Evolutionary conservation across 2,888 invertebrate genomes (phyloP), one percentile per base, ranked within the genome.

Genomic region (Drosophila pullipes): DNA sequence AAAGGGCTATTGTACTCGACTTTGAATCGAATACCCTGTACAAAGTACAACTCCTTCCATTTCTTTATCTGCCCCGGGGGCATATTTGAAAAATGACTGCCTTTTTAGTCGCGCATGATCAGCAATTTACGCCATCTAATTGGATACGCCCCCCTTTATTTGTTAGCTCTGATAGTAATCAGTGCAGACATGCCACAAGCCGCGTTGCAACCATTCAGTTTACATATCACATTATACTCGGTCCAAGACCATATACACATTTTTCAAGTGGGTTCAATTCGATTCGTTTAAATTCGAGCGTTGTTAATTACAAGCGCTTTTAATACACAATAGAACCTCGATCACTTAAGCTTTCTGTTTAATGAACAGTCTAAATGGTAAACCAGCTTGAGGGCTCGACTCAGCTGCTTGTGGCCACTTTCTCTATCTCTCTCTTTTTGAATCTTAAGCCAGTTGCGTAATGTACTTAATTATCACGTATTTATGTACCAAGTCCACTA

Each of bases 361-460:
- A 18, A 9, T 25, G 18, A 22, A 1, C 18, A 1, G 60, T 6
- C 22, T 4, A 22, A 59, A 16, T 62, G 39, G 50, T 52, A 30
- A 31, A 13, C 28, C 30, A 58, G 52, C n/a, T 65, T 61, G 47
- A 54, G 66, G 58, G 64, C 58, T 52, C 18, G 58, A 60, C 58
- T 52, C 13, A 41, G 1, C n/a, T n/a, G 47, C 2, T 16, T 25
- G 16, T 30, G 47, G 39, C 11, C 35, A 74, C 80, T 80, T 70
- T 82, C 74, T 61, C 69, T 50, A 30, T 31, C 28, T 58, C 39
- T 35, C 52, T 79, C 22, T 57, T 70, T 55, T 47, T 44, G 65
- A 70, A 83, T 86, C 74, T 90, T 68, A 74, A 74, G 82, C 76
- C 72, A 66, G 67, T 85, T 85, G 78, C 68, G 85, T 66, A 90